A percentile compares a stretch with the other conserved stretches of the same genome.
phyloP scores from a whole-genome alignment of 2,888 invertebrate genomes.

The Heteropelma amictum region DNA sequence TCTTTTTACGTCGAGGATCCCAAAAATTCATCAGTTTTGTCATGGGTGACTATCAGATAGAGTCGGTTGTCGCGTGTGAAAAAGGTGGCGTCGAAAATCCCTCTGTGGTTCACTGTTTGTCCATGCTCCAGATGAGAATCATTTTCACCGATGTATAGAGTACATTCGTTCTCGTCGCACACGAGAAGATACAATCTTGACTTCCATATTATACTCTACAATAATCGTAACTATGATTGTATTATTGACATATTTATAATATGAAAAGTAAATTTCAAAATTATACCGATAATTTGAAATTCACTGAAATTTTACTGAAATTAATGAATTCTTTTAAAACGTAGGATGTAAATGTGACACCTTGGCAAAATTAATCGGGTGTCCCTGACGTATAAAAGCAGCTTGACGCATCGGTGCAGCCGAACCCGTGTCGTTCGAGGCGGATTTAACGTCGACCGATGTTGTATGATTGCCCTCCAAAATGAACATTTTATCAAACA shows the following conservation, averaged over 20 bases:
- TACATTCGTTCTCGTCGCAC: conserved; percentile 63
- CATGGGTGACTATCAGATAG: conserved; percentile 64
- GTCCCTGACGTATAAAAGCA: conserved; percentile 16
- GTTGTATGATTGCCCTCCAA: conserved; percentile 60
- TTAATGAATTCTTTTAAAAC: not conserved
- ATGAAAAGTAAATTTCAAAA: not conserved
- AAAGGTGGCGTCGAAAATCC: conserved; percentile 63
- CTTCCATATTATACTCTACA: conserved; percentile 63
- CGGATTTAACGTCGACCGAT: conserved; percentile 36
- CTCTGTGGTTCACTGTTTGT: conserved; percentile 58
- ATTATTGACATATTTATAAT: not conserved
- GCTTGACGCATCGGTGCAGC: conserved; percentile 21
- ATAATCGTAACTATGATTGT: not conserved
- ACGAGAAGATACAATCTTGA: conserved; percentile 61
- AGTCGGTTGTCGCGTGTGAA: conserved; percentile 63
- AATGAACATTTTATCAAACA: conserved; percentile 57
- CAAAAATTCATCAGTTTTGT: conserved; percentile 56
- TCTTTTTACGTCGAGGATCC: conserved; percentile 61
- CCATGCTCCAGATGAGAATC: conserved; percentile 52
- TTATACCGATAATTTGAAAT: not conserved
- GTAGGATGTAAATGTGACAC: too few relatives aligned
- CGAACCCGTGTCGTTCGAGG: conserved; percentile 46
- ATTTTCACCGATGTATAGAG: conserved; percentile 58
- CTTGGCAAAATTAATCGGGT: conserved; percentile 56
- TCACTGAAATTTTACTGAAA: not conserved